These are phyloP conservation scores for Sebastes nivosus DNA, from an alignment of 2,797 vertebrate species.

Conservation along the genomic window DNA sequence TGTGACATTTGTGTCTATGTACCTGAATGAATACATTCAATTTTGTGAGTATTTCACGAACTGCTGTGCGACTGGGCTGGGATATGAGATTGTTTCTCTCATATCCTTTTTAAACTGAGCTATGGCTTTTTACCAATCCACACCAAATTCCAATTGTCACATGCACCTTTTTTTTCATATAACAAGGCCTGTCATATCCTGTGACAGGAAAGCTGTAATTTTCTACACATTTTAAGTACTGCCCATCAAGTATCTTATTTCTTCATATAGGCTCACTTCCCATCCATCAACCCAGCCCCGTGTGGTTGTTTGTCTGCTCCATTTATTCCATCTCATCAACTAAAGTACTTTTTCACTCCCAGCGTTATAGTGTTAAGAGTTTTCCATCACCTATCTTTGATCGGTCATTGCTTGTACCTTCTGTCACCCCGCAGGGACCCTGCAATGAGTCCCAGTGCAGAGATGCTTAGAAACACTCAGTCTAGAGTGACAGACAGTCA, in stretches of 20 bases:
- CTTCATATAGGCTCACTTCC: background rate
- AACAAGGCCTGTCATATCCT: background rate
- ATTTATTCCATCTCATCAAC: constrained; percentile 58
- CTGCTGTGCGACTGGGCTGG: too few species aligned
- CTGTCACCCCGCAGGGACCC: constrained; percentile 44
- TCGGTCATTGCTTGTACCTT: constrained; percentile 1
- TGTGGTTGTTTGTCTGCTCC: constrained; percentile 38
- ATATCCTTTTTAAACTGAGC: background rate
- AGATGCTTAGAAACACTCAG: constrained; percentile 42
- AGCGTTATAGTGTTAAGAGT: constrained; percentile 39
- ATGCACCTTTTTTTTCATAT: background rate
- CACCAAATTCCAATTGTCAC: background rate
- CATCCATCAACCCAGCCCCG: background rate
- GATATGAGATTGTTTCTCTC: background rate
- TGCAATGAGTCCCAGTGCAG: background rate
- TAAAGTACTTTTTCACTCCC: constrained; percentile 52
- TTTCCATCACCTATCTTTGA: constrained; percentile 28
- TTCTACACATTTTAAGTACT: background rate
- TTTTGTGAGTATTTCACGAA: too few species aligned
- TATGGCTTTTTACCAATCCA: background rate
- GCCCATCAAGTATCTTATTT: background rate
- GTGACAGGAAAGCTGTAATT: background rate
- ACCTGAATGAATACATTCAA: too few species aligned
- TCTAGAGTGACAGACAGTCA: constrained; percentile 40
- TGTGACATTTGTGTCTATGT: too few species aligned